A percentile compares a stretch with the other conserved stretches of the same genome.
Conservation (phyloP, 2,113 vertebrate species). For the Conger conger region DNA sequence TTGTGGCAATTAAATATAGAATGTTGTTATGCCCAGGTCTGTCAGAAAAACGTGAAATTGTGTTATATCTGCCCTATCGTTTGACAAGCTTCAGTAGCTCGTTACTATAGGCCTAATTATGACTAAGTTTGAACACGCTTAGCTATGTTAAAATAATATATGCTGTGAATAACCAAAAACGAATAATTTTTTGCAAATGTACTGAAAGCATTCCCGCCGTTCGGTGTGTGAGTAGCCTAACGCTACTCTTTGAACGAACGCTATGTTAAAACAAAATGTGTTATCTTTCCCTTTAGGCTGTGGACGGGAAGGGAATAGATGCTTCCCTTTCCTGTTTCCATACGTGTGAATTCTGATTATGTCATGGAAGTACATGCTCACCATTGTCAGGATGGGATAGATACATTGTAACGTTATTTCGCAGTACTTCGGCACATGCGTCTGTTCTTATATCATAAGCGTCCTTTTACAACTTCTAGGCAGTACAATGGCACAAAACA, state of each 20-base stretch:
- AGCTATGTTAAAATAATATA: not conserved
- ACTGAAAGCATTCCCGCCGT: no score
- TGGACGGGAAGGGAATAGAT: not conserved
- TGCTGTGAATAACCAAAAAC: not conserved
- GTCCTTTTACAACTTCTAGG: not conserved
- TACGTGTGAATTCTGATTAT: conserved; percentile 18
- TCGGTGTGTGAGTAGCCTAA: not conserved
- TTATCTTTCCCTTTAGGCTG: not conserved
- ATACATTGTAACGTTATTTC: not conserved
- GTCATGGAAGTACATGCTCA: not conserved
- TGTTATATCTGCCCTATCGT: not conserved
- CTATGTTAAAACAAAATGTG: not conserved
- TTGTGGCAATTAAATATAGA: not conserved
- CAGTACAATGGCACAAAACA: no score
- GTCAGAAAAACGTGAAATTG: not conserved
- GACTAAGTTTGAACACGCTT: not conserved
- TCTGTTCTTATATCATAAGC: not conserved
- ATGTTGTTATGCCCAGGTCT: not conserved
- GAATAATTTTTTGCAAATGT: not conserved
- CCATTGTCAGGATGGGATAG: not conserved
- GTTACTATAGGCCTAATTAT: not conserved
- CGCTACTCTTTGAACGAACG: not conserved
- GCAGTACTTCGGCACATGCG: not conserved
- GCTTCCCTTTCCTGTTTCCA: conserved; percentile 18
- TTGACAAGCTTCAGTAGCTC: not conserved